Evolutionary conservation across 1,140 invertebrate genomes (phyloP).

Genomic region (Lepidotrigona ventralis): DNA sequence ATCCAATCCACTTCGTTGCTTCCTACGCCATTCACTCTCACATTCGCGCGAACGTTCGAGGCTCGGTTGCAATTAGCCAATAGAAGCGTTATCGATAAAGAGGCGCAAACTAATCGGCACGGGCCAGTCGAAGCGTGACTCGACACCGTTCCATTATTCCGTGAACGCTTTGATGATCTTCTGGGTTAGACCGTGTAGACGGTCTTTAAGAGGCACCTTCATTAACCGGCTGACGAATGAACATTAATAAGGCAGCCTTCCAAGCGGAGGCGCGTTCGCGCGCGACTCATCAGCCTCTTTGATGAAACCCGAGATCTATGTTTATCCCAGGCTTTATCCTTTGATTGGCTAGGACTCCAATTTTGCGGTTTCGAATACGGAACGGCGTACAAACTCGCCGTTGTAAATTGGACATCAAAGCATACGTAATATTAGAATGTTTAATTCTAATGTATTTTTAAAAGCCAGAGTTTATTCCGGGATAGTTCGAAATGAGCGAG

Average conservation of each 20-base stretch:
- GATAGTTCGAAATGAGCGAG: neutral
- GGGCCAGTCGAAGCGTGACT: slow-evolving; percentile 10
- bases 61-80: slow-evolving; percentile 2
- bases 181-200: slow-evolving; percentile 26
- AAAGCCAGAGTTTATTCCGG: neutral
- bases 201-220: slow-evolving; percentile 51
- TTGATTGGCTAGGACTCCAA: slow-evolving; percentile 30
- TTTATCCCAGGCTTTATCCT: slow-evolving; percentile 34
- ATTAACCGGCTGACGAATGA: slow-evolving; percentile 66
- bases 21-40: neutral
- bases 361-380: neutral
- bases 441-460: slow-evolving; percentile 7
- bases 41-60: neutral
- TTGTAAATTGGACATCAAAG: slow-evolving; percentile 11
- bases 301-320: slow-evolving; percentile 37
- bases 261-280: neutral
- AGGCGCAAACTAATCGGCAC: slow-evolving; percentile 35
- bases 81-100: slow-evolving; percentile 34
- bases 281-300: slow-evolving; percentile 25
- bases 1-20: neutral
- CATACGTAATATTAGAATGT: neutral
- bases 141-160: slow-evolving; percentile 41
- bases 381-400: neutral
- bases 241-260: slow-evolving; percentile 60
- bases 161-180: slow-evolving; percentile 57